Base-by-base conservation (phyloP, 2,797 vertebrate species). In the Margarornis squamiger region DNA sequence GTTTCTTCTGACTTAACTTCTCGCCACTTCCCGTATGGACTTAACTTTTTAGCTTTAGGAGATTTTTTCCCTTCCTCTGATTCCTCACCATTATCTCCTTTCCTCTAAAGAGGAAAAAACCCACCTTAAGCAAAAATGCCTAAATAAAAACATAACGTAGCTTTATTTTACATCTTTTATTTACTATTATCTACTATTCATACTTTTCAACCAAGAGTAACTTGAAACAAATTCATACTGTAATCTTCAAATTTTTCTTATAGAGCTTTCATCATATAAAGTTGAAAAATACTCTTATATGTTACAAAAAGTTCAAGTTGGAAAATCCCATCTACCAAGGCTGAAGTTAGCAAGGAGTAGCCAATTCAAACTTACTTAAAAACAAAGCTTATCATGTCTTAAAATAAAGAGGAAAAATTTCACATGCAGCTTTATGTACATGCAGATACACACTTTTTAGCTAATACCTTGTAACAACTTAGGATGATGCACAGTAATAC, bases 1-100 rank as follows among this genome's bases (percentile, higher is more conserved):
- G 63, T 75, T 93, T 95, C 97, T 89, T 94, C 97, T 62, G 97
- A 88, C 93, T 98, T 97, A 88, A 99, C 98, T 97, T 97, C 91
- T 79, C 99, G 98, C 99, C 99, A 99, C 34, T 93, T 96, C 38
- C 99, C 99, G 3, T 99, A 99, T 6, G 99, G 98, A 86, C 98
- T 99, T 34, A 96, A 38, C 68, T 98, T 98, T 92, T 97, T 98
- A 74, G 79, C 93, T 90, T 71, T 96, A 57, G 87, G 88, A 75
- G 97, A 46, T n/a, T 86, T 96, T 68, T 88, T 96, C 96, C 94
- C 92, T 83, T 92, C 70, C 65, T 97, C 93, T 85, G 87, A 93
- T 95, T 80, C 89, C 73, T 97, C 95, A 86, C 86, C 66, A 90
- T 92, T 96, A 58, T 39, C 95, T 78, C 89, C 94, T 97, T 98